Percentiles rank a stretch among this genome's conserved stretches.
These are phyloP conservation scores for Eulemur rufifrons DNA, from an alignment of 2,113 vertebrate genomes.

Conservation along the genomic window DNA sequence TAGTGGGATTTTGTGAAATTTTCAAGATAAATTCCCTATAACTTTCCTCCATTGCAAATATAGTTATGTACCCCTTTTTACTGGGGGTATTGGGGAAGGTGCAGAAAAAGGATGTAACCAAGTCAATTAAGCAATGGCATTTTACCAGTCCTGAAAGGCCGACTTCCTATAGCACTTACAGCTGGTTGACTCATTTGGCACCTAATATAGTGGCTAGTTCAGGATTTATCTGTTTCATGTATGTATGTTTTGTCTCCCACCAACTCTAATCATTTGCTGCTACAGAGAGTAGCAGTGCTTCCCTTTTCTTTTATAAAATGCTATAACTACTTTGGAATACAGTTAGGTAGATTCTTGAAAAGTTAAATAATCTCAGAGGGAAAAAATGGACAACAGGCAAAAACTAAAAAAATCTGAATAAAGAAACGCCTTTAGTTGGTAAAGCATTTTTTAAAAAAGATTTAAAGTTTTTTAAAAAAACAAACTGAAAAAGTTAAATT, in stretches of 20 bases:
- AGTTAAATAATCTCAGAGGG: not conserved
- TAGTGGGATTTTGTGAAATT: not conserved
- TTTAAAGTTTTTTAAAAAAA: not conserved
- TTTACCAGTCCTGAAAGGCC: slow-evolving; percentile 23
- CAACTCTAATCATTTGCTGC: not conserved
- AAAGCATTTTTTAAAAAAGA: not conserved
- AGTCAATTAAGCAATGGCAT: slow-evolving; percentile 26
- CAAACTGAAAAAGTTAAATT: not conserved
- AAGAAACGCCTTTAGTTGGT: not conserved
- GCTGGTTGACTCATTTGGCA: slow-evolving; percentile 21
- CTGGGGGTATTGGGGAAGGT: not conserved
- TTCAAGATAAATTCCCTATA: slow-evolving; percentile 23
- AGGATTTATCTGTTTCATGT: not conserved
- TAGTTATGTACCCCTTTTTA: not conserved
- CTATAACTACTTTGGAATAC: slow-evolving; percentile 1
- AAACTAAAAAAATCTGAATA: slow-evolving; percentile 12
- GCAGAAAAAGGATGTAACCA: not conserved
- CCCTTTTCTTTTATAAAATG: not conserved
- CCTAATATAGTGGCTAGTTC: not conserved
- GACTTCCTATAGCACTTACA: not conserved
- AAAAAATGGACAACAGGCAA: not conserved
- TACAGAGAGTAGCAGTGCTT: not conserved
- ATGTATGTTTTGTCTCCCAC: not conserved
- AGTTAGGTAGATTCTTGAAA: not conserved
- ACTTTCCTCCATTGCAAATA: slow-evolving; percentile 18